phyloP scores from a whole-genome alignment of 2,797 vertebrate species.

The Sebastes taczanowskii region DNA sequence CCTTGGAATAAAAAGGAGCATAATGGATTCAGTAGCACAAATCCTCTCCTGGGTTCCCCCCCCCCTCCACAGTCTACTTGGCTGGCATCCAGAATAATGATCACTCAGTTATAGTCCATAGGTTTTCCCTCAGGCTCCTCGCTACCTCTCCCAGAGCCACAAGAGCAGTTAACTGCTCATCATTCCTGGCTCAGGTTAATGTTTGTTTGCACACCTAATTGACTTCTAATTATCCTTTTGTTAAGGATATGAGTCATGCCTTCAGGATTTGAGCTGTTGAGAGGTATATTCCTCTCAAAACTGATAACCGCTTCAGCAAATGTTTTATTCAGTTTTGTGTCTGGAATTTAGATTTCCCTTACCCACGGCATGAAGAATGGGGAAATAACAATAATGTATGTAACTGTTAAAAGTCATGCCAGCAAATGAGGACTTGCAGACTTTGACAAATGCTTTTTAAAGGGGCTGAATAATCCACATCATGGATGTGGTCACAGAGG shows the following conservation, averaged over 20 bases:
- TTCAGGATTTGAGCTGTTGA: conserved; percentile 5
- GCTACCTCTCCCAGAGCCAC: conserved; percentile 33
- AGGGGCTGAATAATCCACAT: not conserved
- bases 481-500: not conserved
- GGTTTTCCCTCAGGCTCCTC: conserved; percentile 51
- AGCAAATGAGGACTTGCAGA: not conserved
- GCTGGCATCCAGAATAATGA: conserved; percentile 60
- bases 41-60: conserved; percentile 3
- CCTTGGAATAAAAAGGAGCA: not conserved
- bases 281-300: not conserved
- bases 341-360: not conserved
- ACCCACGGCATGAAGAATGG: not conserved
- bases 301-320: not conserved
- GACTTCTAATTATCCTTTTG: conserved; percentile 45
- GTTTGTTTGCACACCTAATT: conserved; percentile 63
- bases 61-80: conserved; percentile 13
- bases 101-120: conserved; percentile 54
- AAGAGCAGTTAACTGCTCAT: conserved; percentile 46
- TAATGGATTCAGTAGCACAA: conserved; percentile 11
- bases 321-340: not conserved
- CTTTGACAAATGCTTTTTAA: not conserved
- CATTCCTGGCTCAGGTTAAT: conserved; percentile 44
- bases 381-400: not conserved
- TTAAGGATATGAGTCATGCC: conserved; percentile 24
- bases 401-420: not conserved